Conservation (phyloP, 1,140 invertebrate species). For the Anastrepha ludens region DNA sequence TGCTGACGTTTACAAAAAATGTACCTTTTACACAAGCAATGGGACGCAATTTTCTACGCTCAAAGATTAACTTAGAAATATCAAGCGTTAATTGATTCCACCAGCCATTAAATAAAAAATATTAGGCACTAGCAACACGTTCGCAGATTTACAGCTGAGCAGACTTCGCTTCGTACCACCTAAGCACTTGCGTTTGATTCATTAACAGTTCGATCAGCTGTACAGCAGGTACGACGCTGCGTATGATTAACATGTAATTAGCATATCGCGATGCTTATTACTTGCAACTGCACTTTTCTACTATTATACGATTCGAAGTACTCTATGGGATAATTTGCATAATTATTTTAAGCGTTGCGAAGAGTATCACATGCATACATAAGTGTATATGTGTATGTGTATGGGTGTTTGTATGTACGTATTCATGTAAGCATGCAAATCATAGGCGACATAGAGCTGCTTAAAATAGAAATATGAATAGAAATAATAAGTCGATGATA, state of each 20-base stretch:
- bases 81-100: background rate
- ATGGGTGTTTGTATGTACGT: background rate
- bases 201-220: background rate
- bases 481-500: background rate
- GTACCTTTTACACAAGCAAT: no score
- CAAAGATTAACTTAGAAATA: no score
- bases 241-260: slow-evolving; percentile 35
- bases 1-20: no score
- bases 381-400: background rate
- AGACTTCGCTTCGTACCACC: background rate
- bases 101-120: background rate
- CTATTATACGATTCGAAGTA: background rate
- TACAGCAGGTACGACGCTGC: background rate
- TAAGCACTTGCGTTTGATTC: background rate
- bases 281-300: background rate
- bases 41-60: no score
- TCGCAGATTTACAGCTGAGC: background rate
- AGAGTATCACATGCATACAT: background rate
- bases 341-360: slow-evolving; percentile 9
- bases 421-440: background rate
- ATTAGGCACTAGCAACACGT: slow-evolving; percentile 1
- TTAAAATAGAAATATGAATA: slow-evolving; percentile 25
- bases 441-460: background rate
- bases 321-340: slow-evolving; percentile 14
- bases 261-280: slow-evolving; percentile 33